A percentile compares a stretch with the other conserved stretches of the same genome.
Conservation (phyloP, 2,113 vertebrate genomes). For the Actinemys pallida region DNA sequence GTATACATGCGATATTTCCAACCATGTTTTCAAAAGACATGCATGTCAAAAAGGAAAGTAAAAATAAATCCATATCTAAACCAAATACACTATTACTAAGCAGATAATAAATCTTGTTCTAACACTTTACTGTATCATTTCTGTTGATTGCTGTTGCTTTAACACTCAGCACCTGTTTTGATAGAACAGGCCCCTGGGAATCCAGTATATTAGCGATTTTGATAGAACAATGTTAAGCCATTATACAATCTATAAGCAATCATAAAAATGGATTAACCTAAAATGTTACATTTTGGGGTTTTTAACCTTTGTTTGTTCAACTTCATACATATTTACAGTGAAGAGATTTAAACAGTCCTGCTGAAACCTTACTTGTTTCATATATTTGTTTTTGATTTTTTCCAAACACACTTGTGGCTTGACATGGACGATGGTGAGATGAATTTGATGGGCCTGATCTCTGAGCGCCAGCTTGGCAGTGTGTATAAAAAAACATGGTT, state of each 20-base stretch:
- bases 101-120: slow-evolving; percentile 75
- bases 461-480: slow-evolving; percentile 71
- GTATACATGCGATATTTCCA: slow-evolving; percentile 85
- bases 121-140: slow-evolving; percentile 78
- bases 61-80: slow-evolving; percentile 78
- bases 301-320: slow-evolving; percentile 75
- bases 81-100: slow-evolving; percentile 72
- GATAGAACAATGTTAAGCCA: slow-evolving; percentile 67
- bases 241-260: slow-evolving; percentile 44
- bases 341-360: slow-evolving; percentile 70
- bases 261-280: slow-evolving; percentile 55
- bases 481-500: slow-evolving; percentile 67
- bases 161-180: slow-evolving; percentile 73
- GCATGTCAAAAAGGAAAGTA: slow-evolving; percentile 84
- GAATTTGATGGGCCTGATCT: slow-evolving; percentile 77
- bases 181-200: slow-evolving; percentile 68
- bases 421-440: slow-evolving; percentile 75
- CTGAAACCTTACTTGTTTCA: slow-evolving; percentile 77
- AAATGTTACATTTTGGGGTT: slow-evolving; percentile 48
- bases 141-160: slow-evolving; percentile 78
- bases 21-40: slow-evolving; percentile 86
- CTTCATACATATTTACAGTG: slow-evolving; percentile 72
- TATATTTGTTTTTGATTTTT: slow-evolving; percentile 73
- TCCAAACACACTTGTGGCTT: slow-evolving; percentile 75
- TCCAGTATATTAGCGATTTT: slow-evolving; percentile 63